Evolutionary conservation across 2,113 vertebrate genomes (phyloP).

Genomic region (Leucosticte australis): DNA sequence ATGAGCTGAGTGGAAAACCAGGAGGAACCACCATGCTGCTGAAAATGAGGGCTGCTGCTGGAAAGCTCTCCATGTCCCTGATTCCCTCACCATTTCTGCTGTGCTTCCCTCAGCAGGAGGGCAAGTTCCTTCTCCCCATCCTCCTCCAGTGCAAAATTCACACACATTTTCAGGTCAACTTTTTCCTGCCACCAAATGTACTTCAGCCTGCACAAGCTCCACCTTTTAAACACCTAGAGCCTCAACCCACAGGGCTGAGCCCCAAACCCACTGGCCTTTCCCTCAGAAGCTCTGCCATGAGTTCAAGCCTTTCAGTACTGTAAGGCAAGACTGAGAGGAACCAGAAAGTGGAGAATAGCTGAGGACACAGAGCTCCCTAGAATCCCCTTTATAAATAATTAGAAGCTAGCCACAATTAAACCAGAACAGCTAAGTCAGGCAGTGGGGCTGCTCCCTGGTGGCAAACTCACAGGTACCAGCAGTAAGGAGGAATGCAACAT

Average conservation of each 20-base stretch:
- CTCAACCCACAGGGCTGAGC: background rate
- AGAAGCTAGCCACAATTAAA: background rate
- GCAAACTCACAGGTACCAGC: background rate
- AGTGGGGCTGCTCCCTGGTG: background rate
- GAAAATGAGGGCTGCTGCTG: background rate
- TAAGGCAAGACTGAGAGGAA: background rate
- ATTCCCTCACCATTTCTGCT: background rate
- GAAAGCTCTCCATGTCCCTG: background rate
- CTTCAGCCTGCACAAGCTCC: background rate
- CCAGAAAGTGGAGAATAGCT: accelerated
- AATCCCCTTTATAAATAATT: background rate
- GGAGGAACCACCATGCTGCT: background rate
- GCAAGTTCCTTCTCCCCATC: background rate
- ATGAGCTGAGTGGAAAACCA: background rate
- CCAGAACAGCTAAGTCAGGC: background rate
- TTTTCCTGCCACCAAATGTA: background rate
- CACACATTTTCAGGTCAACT: background rate
- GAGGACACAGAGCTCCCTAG: background rate
- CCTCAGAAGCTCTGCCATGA: background rate
- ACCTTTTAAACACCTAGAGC: background rate
- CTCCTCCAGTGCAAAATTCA: background rate
- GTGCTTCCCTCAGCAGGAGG: background rate
- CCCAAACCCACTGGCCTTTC: background rate
- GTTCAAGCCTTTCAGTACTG: background rate
- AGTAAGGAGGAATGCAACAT: background rate